These are phyloP conservation scores for Drosophila limbata DNA, from an alignment of 2,888 invertebrate species.

Conservation along the genomic window DNA sequence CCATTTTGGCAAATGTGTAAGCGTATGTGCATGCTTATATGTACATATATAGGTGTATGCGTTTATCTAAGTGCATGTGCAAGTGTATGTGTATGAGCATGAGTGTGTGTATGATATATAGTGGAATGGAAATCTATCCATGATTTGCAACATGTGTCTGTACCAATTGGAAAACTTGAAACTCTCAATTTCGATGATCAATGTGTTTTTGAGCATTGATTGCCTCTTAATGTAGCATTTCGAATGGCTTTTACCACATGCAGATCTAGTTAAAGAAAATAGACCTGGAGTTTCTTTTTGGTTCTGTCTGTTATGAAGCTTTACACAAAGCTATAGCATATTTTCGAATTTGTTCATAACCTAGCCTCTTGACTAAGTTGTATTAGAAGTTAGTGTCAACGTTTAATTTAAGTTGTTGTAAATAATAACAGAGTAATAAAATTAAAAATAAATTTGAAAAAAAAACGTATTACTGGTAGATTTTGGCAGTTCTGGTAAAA, in stretches of 20 bases:
- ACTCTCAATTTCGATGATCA: background rate
- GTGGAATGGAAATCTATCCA: background rate
- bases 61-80: background rate
- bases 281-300: too few species aligned
- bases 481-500: too few species aligned
- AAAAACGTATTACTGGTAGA: too few species aligned
- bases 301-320: too few species aligned
- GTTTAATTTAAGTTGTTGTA: too few species aligned
- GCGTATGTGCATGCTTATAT: background rate
- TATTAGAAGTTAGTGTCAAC: too few species aligned
- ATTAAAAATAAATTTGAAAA: too few species aligned
- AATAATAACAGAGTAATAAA: too few species aligned
- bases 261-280: too few species aligned
- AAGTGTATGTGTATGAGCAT: background rate
- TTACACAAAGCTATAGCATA: too few species aligned
- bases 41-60: background rate
- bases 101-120: background rate
- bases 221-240: background rate
- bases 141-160: background rate
- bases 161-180: background rate
- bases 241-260: background rate
- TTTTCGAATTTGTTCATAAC: too few species aligned
- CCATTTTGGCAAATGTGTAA: background rate
- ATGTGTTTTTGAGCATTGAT: background rate
- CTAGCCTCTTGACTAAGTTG: too few species aligned